Evolutionary conservation across 1,140 invertebrate genomes (phyloP).

Genomic region (Aphis craccivora): DNA sequence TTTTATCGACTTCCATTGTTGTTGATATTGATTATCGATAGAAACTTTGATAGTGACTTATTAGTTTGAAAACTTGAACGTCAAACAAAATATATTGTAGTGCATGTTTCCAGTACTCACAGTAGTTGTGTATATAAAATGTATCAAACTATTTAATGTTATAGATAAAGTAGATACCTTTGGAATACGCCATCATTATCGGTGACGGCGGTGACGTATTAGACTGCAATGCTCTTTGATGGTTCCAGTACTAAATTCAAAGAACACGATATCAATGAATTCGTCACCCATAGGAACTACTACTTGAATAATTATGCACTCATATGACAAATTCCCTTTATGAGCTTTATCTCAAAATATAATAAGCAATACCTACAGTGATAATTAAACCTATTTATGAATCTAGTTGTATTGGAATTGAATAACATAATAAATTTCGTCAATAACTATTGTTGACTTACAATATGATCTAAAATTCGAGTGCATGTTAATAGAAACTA

Average conservation of each 20-base stretch:
- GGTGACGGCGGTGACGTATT: neutral
- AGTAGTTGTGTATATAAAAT: neutral
- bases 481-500: neutral
- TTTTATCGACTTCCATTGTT: neutral
- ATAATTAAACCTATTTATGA: neutral
- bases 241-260: neutral
- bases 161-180: neutral
- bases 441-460: neutral
- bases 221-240: neutral
- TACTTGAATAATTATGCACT: neutral
- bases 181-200: neutral
- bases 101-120: neutral
- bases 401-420: neutral
- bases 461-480: neutral
- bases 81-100: neutral
- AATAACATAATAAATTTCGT: neutral
- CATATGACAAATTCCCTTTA: neutral
- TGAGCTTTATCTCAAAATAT: neutral
- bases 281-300: neutral
- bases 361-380: neutral
- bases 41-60: neutral
- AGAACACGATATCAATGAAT: neutral
- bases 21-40: conserved; percentile 6
- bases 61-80: neutral
- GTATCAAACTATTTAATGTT: neutral